Evolutionary conservation across 2,113 vertebrate genomes (phyloP).

Genomic region (Egretta garzetta): DNA sequence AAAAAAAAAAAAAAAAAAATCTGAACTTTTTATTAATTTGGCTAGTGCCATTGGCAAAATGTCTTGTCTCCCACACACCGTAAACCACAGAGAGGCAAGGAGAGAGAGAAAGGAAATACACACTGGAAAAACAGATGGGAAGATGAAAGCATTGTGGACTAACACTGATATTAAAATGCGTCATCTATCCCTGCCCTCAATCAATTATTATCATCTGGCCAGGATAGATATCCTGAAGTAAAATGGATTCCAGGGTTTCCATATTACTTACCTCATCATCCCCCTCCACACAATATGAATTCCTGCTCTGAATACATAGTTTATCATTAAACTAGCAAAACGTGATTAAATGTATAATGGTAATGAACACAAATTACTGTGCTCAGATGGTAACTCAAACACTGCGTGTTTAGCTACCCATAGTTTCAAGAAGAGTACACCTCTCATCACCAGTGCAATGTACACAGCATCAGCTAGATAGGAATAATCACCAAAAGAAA

Average conservation of each 20-base stretch:
- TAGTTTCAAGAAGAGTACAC: background rate
- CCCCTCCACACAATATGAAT: background rate
- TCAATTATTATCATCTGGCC: background rate
- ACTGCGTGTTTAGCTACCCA: background rate
- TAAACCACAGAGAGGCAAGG: background rate
- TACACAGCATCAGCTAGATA: background rate
- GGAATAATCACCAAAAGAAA: background rate
- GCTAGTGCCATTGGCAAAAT: slow-evolving; percentile 27
- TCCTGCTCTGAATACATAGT: background rate
- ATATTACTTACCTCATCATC: background rate
- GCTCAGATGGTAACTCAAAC: background rate
- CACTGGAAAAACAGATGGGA: slow-evolving; percentile 33
- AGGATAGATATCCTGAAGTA: background rate
- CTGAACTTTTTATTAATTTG: slow-evolving; percentile 47
- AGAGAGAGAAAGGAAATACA: background rate
- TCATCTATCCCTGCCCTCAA: background rate
- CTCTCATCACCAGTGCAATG: background rate
- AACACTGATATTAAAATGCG: background rate
- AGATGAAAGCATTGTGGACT: slow-evolving; percentile 38
- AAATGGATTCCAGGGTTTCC: background rate
- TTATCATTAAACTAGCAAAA: slow-evolving; percentile 3
- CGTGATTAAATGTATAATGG: background rate
- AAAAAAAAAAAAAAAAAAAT: background rate
- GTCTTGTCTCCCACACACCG: background rate
- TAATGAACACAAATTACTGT: background rate